A percentile compares a stretch with the other conserved stretches of the same genome.
Evolutionary conservation across 1,140 invertebrate species (phyloP).

Genomic region (Drosophila sturtevanti): DNA sequence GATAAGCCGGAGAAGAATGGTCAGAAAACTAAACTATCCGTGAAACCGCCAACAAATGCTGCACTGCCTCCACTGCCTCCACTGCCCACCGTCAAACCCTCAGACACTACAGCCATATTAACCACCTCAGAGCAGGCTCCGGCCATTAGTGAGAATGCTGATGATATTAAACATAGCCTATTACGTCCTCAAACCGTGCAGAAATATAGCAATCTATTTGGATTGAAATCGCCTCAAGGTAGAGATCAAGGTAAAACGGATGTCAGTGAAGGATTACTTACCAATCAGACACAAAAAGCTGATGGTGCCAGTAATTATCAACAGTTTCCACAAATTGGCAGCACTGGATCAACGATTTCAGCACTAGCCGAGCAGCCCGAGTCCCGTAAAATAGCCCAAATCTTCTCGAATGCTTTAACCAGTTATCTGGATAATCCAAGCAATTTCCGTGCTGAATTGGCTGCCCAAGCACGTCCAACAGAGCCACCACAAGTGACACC

Average conservation of each 20-base stretch:
- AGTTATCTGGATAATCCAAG: slow-evolving; percentile 91
- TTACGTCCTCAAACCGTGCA: slow-evolving; percentile 85
- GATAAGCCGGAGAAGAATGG: slow-evolving; percentile 50
- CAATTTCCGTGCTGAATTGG: slow-evolving; percentile 88
- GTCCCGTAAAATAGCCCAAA: slow-evolving; percentile 90
- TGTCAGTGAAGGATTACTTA: slow-evolving; percentile 43
- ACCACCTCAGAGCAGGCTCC: slow-evolving; percentile 61
- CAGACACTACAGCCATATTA: slow-evolving; percentile 60
- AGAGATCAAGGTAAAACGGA: slow-evolving; percentile 29
- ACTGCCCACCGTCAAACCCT: slow-evolving; percentile 51
- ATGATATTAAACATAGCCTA: slow-evolving; percentile 83
- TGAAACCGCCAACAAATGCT: slow-evolving; percentile 32
- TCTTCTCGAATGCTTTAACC: slow-evolving; percentile 91
- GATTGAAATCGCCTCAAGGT: slow-evolving; percentile 46
- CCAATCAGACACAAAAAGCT: slow-evolving; percentile 41
- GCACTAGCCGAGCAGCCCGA: slow-evolving; percentile 85
- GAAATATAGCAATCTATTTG: slow-evolving; percentile 85
- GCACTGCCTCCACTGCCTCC: slow-evolving; percentile 10
- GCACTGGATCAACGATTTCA: slow-evolving; percentile 62
- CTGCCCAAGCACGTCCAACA: slow-evolving; percentile 89
- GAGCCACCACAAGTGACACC: slow-evolving; percentile 85
- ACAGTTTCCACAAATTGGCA: slow-evolving; percentile 77
- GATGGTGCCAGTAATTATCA: slow-evolving; percentile 38
- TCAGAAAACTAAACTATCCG: slow-evolving; percentile 48
- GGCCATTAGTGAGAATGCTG: slow-evolving; percentile 64